Evolutionary conservation across 2,797 vertebrate species (phyloP).

Genomic region (Semotilus atromaculatus): DNA sequence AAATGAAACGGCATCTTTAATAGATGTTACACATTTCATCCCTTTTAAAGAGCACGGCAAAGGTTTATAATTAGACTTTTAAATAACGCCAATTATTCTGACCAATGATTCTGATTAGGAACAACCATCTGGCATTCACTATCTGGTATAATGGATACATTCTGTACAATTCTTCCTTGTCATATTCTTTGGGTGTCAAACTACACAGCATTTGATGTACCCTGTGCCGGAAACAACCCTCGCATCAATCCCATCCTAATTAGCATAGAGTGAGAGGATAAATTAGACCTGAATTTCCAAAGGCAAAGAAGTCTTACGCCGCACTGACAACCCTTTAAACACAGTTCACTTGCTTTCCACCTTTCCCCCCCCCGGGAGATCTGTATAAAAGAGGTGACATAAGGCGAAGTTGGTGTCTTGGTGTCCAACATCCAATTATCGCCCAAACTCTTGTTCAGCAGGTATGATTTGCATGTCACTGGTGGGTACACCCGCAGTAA

Average conservation of each 20-base stretch:
- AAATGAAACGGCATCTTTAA: constrained; percentile 44
- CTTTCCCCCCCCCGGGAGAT: not conserved
- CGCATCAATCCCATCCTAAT: constrained; percentile 22
- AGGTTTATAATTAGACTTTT: not conserved
- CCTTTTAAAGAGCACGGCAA: not conserved
- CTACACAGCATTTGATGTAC: not conserved
- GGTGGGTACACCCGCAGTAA: not conserved
- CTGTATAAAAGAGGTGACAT: constrained; percentile 21
- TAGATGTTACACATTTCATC: not conserved
- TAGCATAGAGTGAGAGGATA: not conserved
- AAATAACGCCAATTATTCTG: constrained; percentile 7
- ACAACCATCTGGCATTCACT: not conserved
- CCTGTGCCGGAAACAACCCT: not conserved
- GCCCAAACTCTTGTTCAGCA: not conserved
- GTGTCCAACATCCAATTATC: constrained; percentile 44
- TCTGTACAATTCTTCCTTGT: not conserved
- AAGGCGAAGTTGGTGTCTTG: constrained; percentile 24
- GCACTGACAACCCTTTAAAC: constrained; percentile 4
- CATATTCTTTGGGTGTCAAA: not conserved
- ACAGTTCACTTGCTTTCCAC: constrained; percentile 22
- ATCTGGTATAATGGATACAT: not conserved
- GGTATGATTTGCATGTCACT: constrained; percentile 10
- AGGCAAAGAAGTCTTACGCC: not conserved
- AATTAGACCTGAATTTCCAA: constrained; percentile 10
- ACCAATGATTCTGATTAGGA: not conserved